phyloP scores from a whole-genome alignment of 2,113 vertebrate species.

The Pollimyrus isidori region DNA sequence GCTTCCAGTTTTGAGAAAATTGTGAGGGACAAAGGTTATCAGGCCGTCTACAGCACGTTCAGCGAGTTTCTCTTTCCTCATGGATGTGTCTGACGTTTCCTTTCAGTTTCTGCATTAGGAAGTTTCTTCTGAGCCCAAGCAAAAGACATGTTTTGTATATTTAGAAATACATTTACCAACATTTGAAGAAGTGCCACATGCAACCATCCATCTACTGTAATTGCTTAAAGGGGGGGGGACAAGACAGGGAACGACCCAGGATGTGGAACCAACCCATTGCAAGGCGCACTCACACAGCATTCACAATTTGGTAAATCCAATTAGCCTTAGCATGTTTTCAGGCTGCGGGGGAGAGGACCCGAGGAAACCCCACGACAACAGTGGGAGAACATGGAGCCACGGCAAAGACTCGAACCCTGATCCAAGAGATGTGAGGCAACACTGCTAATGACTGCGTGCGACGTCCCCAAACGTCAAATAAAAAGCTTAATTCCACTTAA shows the following conservation, averaged over 20 bases:
- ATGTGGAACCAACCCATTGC: no score
- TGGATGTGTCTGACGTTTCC: neutral
- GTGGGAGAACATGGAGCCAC: no score
- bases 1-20: neutral
- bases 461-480: neutral
- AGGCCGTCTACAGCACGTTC: neutral
- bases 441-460: neutral
- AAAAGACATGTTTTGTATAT: neutral
- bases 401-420: no score
- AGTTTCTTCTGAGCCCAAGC: neutral
- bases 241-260: no score
- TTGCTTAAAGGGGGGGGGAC: neutral
- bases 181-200: neutral
- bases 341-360: no score
- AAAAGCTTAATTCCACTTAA: neutral
- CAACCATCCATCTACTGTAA: neutral
- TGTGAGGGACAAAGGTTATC: neutral
- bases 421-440: no score
- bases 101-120: neutral
- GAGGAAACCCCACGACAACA: no score
- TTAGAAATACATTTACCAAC: neutral
- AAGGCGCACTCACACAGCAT: no score
- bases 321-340: no score
- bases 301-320: no score
- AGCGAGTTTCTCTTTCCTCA: neutral